Conservation (phyloP, 1,140 invertebrate genomes). For the Acromyrmex heyeri region DNA sequence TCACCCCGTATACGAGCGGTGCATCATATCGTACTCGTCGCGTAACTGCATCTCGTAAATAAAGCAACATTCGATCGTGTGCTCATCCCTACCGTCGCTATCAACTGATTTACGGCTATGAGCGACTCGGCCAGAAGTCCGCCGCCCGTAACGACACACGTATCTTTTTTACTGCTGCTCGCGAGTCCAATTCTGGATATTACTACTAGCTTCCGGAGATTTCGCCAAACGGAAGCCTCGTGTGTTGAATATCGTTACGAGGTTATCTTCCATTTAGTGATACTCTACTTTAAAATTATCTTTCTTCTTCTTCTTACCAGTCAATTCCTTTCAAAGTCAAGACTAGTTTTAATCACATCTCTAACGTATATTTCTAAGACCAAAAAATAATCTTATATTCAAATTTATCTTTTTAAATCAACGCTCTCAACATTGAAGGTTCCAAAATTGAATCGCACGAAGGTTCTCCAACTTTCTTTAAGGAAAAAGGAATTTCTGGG, state of each 20-base stretch:
- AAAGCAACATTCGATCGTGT: constrained; percentile 75
- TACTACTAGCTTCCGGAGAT: constrained; percentile 31
- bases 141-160: constrained; percentile 67
- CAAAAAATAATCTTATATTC: background rate
- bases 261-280: background rate
- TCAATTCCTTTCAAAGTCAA: background rate
- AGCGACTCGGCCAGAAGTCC: constrained; percentile 45
- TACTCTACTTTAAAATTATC: background rate
- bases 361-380: background rate
- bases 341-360: background rate
- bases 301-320: background rate
- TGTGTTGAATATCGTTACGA: constrained; percentile 16
- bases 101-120: constrained; percentile 63
- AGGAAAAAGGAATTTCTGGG: background rate
- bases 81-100: constrained; percentile 42
- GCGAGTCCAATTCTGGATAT: background rate
- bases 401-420: background rate
- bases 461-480: background rate
- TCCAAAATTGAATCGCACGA: background rate
- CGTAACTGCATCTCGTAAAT: constrained; percentile 74
- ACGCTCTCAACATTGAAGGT: background rate
- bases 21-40: constrained; percentile 68
- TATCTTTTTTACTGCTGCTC: constrained; percentile 58
- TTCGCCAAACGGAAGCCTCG: background rate
- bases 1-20: constrained; percentile 66